Base-by-base conservation (phyloP, 2,797 vertebrate genomes). In the Crypturellus tataupa region DNA sequence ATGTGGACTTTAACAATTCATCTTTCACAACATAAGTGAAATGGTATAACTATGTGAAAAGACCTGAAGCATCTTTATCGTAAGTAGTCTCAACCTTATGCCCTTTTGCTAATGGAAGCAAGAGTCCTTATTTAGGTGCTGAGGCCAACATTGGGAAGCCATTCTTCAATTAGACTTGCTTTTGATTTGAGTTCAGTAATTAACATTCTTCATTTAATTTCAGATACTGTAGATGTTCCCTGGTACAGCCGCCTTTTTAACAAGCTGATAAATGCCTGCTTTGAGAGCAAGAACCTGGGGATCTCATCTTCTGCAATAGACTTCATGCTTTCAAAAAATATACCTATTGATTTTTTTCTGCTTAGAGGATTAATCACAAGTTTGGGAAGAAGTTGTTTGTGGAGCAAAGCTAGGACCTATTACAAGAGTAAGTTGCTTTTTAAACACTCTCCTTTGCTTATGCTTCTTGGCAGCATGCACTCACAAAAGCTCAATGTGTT, bases 361-460 rank as follows among this genome's bases (percentile, higher is more conserved):
- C 98, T 99, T 63, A 98, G 98, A 96, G 96, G 80, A 44, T 98
- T 99, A 93, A 97, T 99, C 71, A 98, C 98, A 76, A 98, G 98
- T 95, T 98, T 99, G 94, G 99, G 98, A 95, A 99, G 98, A 93
- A 98, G 98, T 78, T 98, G 98, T 97, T 95, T 98, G 64, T 99
- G 99, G 99, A 97, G 97, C 42, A 99, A 98, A 64, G 99, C 99
- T 37, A 98, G 99, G 87, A 93, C 96, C 31, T 96, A 99, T 94
- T 99, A 99, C 97, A 99, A 98, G 98, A 96, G 99, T 99, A 97
- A 98, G 99, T 98, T 92, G 33, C 27, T 81, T 62, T 93, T 67
- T 93, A 60, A 80, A 49, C n/a, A 67, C 2, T 79, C n/a, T 91
- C 9, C 3, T 89, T 25, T 23, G 25, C 14, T 64, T 78, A 37